A percentile compares a stretch with the other conserved stretches of the same genome.
Evolutionary conservation across 1,140 invertebrate genomes (phyloP).

Genomic region (Ips nitidus): DNA sequence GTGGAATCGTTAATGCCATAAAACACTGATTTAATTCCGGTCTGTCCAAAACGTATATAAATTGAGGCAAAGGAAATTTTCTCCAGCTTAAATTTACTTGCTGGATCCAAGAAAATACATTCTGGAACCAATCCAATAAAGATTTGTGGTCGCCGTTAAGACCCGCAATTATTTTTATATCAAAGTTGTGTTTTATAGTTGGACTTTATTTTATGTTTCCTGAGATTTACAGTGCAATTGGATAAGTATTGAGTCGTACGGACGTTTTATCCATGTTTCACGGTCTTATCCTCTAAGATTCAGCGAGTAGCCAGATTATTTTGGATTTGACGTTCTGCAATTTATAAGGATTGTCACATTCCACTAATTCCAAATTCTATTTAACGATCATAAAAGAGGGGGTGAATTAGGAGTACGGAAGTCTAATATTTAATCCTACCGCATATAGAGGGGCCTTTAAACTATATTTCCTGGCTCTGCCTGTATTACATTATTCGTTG

Average conservation of each 20-base stretch:
- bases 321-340: too few relatives aligned
- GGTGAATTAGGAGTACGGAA: neutral
- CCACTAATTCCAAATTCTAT: too few relatives aligned
- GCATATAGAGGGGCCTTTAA: conserved; percentile 1
- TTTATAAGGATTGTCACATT: too few relatives aligned
- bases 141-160: conserved; percentile 30
- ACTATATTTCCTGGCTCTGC: conserved; percentile 6
- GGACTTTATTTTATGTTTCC: conserved; percentile 29
- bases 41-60: neutral
- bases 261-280: conserved; percentile 4
- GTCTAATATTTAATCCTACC: neutral
- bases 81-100: conserved; percentile 11
- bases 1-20: too few relatives aligned
- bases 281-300: neutral
- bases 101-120: conserved; percentile 13
- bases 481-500: conserved; percentile 11
- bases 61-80: conserved; percentile 13
- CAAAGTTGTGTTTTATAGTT: conserved; percentile 36
- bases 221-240: conserved; percentile 27
- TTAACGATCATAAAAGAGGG: neutral
- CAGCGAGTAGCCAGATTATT: too few relatives aligned
- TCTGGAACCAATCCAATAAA: conserved; percentile 33
- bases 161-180: conserved; percentile 28
- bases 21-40: neutral
- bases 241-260: conserved; percentile 17